A percentile compares a stretch with the other conserved stretches of the same genome.
Evolutionary conservation across 1,140 invertebrate genomes (phyloP).

Genomic region (Diabrotica virgifera): DNA sequence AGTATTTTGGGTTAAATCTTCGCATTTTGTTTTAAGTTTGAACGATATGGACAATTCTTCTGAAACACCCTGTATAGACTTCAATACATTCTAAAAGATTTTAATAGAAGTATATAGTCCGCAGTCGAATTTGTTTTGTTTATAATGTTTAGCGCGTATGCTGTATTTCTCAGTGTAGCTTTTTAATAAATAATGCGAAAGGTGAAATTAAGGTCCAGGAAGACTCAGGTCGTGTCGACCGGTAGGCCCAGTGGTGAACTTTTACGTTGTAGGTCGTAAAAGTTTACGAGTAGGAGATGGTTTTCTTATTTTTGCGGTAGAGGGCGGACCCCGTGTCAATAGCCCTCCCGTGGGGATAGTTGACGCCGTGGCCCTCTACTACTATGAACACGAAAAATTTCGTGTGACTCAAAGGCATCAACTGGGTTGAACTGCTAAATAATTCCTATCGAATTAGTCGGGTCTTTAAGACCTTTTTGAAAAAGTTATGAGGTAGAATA

Average conservation of each 20-base stretch:
- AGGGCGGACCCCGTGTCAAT: slow-evolving; percentile 1
- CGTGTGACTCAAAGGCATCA: background rate
- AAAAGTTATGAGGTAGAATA: background rate
- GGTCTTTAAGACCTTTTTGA: slow-evolving; percentile 2
- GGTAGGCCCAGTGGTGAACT: background rate
- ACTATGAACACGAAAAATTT: slow-evolving; percentile 2
- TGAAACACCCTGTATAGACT: too few relatives aligned
- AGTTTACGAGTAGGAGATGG: background rate
- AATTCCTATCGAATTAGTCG: slow-evolving; percentile 2
- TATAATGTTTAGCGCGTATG: too few relatives aligned
- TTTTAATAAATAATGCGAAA: slow-evolving; percentile 1
- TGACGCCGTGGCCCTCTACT: background rate
- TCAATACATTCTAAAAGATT: too few relatives aligned
- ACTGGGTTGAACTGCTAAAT: background rate
- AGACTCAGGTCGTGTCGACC: background rate
- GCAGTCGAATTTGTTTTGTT: too few relatives aligned
- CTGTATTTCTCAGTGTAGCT: background rate
- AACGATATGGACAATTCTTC: too few relatives aligned
- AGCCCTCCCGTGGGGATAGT: background rate
- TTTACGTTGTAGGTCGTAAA: background rate
- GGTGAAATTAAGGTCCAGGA: slow-evolving; percentile 1
- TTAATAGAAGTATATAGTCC: too few relatives aligned
- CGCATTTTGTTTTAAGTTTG: too few relatives aligned
- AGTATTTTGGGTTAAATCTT: too few relatives aligned
- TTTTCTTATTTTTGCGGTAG: slow-evolving; percentile 2